Base-by-base conservation (phyloP, 2,797 vertebrate genomes). In the Apogon talboti region DNA sequence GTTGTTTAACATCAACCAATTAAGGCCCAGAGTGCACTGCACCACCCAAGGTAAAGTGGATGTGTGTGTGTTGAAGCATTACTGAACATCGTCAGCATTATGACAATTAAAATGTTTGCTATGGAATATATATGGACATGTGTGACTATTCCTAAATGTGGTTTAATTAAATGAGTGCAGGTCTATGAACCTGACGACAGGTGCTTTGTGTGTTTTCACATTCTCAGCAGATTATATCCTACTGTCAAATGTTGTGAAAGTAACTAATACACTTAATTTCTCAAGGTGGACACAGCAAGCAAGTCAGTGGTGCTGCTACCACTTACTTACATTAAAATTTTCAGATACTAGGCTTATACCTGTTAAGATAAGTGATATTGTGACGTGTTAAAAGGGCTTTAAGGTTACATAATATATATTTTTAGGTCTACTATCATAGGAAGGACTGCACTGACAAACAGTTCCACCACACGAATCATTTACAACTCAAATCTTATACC, bases 241-340 rank as follows among this genome's bases (percentile, higher is more conserved):
- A 50, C 67, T 77, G 78, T 82, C 70, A 79, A 84, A 81, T 15
- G 67, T 76, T 89, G 53, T 62, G 80, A 84, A 84, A 90, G 80
- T 77, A 84, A 75, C 60, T 81, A 79, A 79, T 24, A 60, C 67
- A 73, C 76, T 79, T 78, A 70, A 71, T 59, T 66, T 63, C 72
- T 51, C 38, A 62, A 60, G 49, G 44, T 28, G 57, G 61, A 60
- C 21, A 54, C 14, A 7, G 66, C 74, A 67, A 68, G 40, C 30
- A 42, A 81, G 75, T 79, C 70, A 67, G 63, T 84, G 83, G 69
- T 85, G 72, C 79, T 71, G 67, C 85, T 71, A 63, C 76, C 71
- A 84, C 82, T 82, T 77, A 69, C 62, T 83, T 80, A 89, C 61
- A 76, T 71, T 85, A 90, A 90, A 78, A 87, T 89, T 92, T 88